phyloP scores from a whole-genome alignment of 1,140 invertebrate species.

The Drosophila pseudoobscura region DNA sequence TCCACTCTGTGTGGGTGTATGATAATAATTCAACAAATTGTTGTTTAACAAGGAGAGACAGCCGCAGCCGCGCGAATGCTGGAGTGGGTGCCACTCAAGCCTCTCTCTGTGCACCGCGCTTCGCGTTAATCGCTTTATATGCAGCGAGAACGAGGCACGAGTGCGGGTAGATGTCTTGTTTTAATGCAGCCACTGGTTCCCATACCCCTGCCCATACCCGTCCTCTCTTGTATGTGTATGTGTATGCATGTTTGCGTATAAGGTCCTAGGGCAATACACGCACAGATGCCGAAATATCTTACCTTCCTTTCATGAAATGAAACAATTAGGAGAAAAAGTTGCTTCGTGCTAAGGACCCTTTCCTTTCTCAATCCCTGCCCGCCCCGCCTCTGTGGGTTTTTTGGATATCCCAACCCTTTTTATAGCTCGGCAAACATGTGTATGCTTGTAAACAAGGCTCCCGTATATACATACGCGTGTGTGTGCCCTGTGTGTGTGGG shows the following conservation, averaged over 20 bases:
- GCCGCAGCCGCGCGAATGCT: constrained; percentile 67
- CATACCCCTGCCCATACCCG: no score
- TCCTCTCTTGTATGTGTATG: constrained; percentile 6
- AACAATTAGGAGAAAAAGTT: constrained; percentile 82
- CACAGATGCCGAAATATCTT: constrained; percentile 81
- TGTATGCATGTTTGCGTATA: constrained; percentile 36
- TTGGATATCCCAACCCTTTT: constrained; percentile 79
- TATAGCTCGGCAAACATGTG: constrained; percentile 78
- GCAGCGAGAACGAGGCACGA: constrained; percentile 46
- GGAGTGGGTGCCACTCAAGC: constrained; percentile 35
- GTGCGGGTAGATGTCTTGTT: constrained; percentile 63
- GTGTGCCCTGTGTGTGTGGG: constrained; percentile 13
- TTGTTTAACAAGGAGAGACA: constrained; percentile 77
- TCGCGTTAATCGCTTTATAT: constrained; percentile 79
- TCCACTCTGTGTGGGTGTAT: constrained; percentile 38
- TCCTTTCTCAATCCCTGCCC: constrained; percentile 1
- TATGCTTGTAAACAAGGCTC: constrained; percentile 74
- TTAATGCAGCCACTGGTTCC: constrained; percentile 62
- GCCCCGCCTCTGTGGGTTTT: constrained; percentile 46
- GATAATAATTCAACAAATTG: constrained; percentile 81
- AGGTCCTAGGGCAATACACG: constrained; percentile 75
- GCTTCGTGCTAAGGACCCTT: constrained; percentile 65
- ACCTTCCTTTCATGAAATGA: constrained; percentile 80
- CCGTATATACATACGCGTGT: constrained; percentile 22
- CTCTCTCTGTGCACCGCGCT: constrained; percentile 43